These are phyloP conservation scores for Sterna hirundo DNA, from an alignment of 2,113 vertebrate genomes.

Conservation along the genomic window DNA sequence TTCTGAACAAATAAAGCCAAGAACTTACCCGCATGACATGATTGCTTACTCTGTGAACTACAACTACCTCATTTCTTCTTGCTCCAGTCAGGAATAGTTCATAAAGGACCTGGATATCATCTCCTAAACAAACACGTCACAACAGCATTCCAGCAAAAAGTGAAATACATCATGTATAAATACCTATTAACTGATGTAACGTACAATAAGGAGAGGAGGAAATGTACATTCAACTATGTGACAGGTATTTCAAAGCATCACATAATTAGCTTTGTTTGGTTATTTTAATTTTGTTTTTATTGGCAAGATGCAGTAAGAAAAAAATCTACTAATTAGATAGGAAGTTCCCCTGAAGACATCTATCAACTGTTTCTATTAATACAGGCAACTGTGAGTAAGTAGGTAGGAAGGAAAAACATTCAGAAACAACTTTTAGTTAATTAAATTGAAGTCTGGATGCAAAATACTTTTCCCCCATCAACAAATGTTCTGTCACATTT, in stretches of 20 bases:
- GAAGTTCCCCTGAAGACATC: slow-evolving; percentile 69
- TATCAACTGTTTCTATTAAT: slow-evolving; percentile 66
- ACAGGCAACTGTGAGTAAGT: slow-evolving; percentile 48
- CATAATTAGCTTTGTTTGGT: slow-evolving; percentile 69
- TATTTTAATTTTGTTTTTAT: slow-evolving; percentile 71
- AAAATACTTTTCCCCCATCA: slow-evolving; percentile 38
- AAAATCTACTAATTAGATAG: slow-evolving; percentile 70
- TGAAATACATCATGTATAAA: neutral
- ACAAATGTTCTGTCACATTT: slow-evolving; percentile 37
- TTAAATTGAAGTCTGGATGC: slow-evolving; percentile 56
- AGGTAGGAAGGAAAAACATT: slow-evolving; percentile 59
- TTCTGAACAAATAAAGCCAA: neutral
- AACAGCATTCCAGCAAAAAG: neutral
- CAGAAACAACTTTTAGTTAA: slow-evolving; percentile 57
- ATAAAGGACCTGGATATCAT: neutral
- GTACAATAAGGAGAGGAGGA: neutral
- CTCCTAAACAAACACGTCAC: neutral
- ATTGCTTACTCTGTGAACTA: neutral
- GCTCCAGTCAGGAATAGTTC: neutral
- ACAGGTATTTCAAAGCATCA: slow-evolving; percentile 59
- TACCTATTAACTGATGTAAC: neutral
- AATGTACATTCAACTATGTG: slow-evolving; percentile 12
- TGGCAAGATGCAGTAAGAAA: slow-evolving; percentile 62
- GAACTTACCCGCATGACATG: neutral
- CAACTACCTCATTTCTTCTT: neutral